These are phyloP conservation scores for Mus minutoides DNA, from an alignment of 2,797 vertebrate genomes.

Conservation along the genomic window DNA sequence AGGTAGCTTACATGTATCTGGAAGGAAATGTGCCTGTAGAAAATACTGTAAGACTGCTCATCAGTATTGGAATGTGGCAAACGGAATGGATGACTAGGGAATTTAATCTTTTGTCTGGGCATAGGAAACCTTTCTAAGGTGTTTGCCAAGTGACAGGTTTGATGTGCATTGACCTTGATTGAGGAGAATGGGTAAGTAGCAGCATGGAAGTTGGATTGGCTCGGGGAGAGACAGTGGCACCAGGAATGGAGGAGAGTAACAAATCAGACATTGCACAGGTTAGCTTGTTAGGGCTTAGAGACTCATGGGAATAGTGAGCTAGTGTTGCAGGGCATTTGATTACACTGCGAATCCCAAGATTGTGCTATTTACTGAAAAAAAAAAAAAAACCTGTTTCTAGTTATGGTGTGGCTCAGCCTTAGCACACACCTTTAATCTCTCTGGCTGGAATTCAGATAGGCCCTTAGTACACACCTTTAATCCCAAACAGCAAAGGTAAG, in stretches of 20 bases:
- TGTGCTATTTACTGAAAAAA: neutral
- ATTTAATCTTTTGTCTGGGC: neutral
- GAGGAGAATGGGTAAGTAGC: neutral
- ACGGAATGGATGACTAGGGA: neutral
- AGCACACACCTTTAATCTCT: neutral
- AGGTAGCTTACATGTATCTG: neutral
- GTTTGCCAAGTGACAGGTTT: constrained; percentile 34
- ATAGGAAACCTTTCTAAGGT: constrained; percentile 41
- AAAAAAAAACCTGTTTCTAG: neutral
- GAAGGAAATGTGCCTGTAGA: neutral
- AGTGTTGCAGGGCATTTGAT: neutral
- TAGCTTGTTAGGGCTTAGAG: neutral
- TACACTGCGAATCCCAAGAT: neutral
- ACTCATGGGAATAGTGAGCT: neutral
- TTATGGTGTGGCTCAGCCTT: neutral
- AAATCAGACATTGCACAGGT: neutral
- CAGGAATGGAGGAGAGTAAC: neutral
- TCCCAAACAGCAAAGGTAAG: neutral
- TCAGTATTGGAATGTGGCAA: neutral
- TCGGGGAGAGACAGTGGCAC: neutral
- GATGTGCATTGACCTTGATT: neutral
- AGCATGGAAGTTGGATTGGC: neutral
- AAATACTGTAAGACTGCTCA: neutral
- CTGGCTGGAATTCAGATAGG: neutral
- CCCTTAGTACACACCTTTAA: neutral